Evolutionary conservation across 2,888 invertebrate genomes (phyloP), one percentile per base, ranked within the genome.

Genomic region (Lepidochrysops patricia): DNA sequence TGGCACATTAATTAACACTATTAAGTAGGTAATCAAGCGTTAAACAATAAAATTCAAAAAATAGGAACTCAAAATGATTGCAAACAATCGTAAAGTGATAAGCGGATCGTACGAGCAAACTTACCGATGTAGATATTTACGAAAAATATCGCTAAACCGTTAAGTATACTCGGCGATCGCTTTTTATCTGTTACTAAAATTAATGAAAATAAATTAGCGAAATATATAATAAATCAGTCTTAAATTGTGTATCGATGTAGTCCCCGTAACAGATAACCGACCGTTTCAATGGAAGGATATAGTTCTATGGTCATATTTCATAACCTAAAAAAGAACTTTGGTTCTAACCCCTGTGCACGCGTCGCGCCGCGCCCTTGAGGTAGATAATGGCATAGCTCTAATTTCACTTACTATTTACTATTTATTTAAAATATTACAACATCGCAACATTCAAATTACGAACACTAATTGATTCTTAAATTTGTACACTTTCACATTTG

Each of bases 41-140:
- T 74, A 79, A 75, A 79, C 75, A 67, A 68, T 64, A 63, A 62
- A 80, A 80, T 71, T 67, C 72, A 74, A 74, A 74, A 72, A 86
- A 84, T 88, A 89, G 88, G 89, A 89, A 89, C 89, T 88, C 71
- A 87, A 80, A 80, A 76, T 67, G 68, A 87, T 88, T 88, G 87
- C 87, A 76, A 72, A 73, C 69, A 65, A 67, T 54, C 49, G 57
- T 50, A 64, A 60, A 62, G 62, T 48, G 61, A 54, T 32, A 60
- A 54, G 19, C 37, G 4, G 4, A 37, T 34, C 37, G 27, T 59
- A 34, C 23, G 19, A 49, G 50, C 19, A n/a, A 61, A 34, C 54
- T 32, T 54, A 32, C 5, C 54, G 29, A 54, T 32, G 43, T 19
- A 15, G 9, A 54, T 23, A 29, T 29, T 29, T 19, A 15, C 9